Evolutionary conservation across 2,888 invertebrate species (phyloP), one percentile per base, ranked within the genome.

Genomic region (Lacanobia wlatinum): DNA sequence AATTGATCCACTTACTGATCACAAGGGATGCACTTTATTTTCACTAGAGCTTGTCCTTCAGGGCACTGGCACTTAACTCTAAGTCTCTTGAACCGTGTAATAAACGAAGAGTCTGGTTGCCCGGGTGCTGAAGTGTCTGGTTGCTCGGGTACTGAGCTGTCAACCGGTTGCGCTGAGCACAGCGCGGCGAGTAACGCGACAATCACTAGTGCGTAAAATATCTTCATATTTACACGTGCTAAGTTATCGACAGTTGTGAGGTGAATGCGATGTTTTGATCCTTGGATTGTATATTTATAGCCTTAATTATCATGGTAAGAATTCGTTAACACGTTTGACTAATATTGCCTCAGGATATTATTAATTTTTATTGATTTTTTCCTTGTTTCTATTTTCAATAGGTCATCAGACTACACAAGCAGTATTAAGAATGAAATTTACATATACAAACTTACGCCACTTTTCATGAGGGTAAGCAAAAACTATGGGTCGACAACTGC

Each of bases 191-290:
- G 7, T 21, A 74, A 12, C 6, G n/a, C 40, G 0, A 64, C 18
- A 0, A 34, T 2, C 4, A 59, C 46, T 4, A 74, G 8, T 2
- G 23, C 4, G n/a, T 34, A 52, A 48, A 62, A 34, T 0, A 59
- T 3, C 40, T 78, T 77, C 75, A 76, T 76, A 6, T 21, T 72
- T 18, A 52, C 12, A 50, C 21, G 34, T 53, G 62, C 0, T 7
- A 16, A 18, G 18, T 56, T 9, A 21, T 46, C 52, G 12, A 62
- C 28, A 21, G 9, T 7, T 58, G 16, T 1, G 38, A 53, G 18
- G 53, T 8, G 46, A 77, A 40, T 75, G 62, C 14, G 55, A n/a
- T 34, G 21, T 40, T 18, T 8, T 14, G 46, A 48, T 18, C 53
- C 0, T 75, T 55, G 18, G 0, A 12, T 40, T 21, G 23, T 48